Evolutionary conservation across 2,113 vertebrate species (phyloP), one percentile per base, ranked within the genome.

Genomic region (Tenrec ecaudatus): DNA sequence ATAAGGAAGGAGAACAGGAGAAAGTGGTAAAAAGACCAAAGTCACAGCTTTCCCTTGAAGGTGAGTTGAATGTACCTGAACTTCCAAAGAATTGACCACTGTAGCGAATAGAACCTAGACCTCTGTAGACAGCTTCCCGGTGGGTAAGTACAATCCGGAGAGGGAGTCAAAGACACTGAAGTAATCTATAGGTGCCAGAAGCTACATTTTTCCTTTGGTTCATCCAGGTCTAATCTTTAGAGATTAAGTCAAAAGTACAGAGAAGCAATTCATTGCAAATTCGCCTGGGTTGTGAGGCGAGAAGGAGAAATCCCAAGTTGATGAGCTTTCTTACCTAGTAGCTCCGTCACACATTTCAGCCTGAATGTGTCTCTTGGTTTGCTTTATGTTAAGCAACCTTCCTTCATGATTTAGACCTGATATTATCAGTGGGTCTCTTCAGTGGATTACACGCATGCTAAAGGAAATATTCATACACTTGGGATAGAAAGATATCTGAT

Each of bases 91-190:
- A 38, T 19, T 22, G 10, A 82, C 5, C 27, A 62, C 89, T 43
- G 2, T 79, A 38, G 81, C 9, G 27, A 83, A 73, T 43, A 86
- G 60, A 87, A 71, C 17, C n/a, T 57, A 71, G 36, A 75, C 66
- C 43, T 94, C 83, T 75, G 33, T 62, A 23, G 40, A 77, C 10
- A 53, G n/a, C 4, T 27, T 20, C 14, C 40, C 33, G 87, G 2
- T 77, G 76, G 75, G 96, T 91, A 91, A 94, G 90, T 69, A 57
- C 17, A 73, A 75, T 76, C 20, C 25, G 81, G 64, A 77, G 27
- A 33, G 36, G 38, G 23, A 0, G 19, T 11, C 57, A 80, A 78
- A 69, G 22, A 84, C 57, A 76, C 0, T 47, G 16, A 90, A 86
- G 11, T 1, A 75, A 11, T 40, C 31, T 82, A 16, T 6, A 68